A percentile compares a stretch with the other conserved stretches of the same genome.
These are phyloP conservation scores for Lottia scabra DNA, from an alignment of 2,888 invertebrate genomes.

Conservation along the genomic window DNA sequence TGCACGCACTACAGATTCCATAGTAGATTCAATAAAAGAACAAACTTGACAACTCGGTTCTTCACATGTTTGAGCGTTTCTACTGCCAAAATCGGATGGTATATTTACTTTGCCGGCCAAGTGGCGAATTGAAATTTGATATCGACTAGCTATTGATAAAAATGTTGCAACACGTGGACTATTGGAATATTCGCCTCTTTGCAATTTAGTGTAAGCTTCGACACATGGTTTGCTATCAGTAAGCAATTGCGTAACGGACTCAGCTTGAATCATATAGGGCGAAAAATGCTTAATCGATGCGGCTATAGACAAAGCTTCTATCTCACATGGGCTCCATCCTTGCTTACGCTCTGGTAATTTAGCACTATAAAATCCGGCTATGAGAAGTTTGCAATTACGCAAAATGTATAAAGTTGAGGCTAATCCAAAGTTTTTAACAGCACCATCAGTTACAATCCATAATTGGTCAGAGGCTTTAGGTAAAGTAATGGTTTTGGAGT, in stretches of 20 bases:
- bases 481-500: not conserved
- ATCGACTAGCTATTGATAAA: conserved; percentile 28
- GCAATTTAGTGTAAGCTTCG: conserved; percentile 27
- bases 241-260: conserved; percentile 25
- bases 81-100: conserved; percentile 30
- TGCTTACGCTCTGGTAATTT: not conserved
- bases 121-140: conserved; percentile 21
- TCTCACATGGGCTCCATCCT: conserved; percentile 11
- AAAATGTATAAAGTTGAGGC: not conserved
- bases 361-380: not conserved
- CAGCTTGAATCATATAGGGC: conserved; percentile 40
- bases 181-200: conserved; percentile 30
- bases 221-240: conserved; percentile 35
- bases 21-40: conserved; percentile 11
- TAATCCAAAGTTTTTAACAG: not conserved
- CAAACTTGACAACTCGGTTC: conserved; percentile 29
- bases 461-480: not conserved
- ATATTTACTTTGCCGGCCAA: conserved; percentile 19
- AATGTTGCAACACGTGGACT: conserved; percentile 28
- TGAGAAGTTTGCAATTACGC: not conserved
- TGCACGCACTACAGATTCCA: conserved; percentile 17
- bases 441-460: not conserved
- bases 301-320: conserved; percentile 22
- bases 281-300: conserved; percentile 37
- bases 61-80: conserved; percentile 25